Base-by-base conservation (phyloP, 1,140 invertebrate species). In the Drosophila busckii region DNA sequence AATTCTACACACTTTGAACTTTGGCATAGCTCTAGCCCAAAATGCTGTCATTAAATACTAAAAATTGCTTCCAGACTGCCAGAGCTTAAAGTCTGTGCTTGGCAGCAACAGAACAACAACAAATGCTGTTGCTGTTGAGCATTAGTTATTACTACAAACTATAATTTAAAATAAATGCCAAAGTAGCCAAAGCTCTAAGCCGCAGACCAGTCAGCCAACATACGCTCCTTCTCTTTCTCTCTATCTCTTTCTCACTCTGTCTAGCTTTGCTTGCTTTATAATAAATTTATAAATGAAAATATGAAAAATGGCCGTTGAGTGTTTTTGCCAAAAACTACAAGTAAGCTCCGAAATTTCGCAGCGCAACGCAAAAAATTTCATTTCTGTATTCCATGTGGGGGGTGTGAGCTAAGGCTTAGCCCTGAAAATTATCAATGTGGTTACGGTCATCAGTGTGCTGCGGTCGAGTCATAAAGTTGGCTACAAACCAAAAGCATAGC, bases 251-350 rank as follows among this genome's bases (percentile, higher is more conserved):
- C 42, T 32, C 3, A 2, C 3, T 10, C 31, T 32, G 10, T 19
- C 35, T 45, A 44, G 37, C 64, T 60, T 50, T 62, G 34, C 50
- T 76, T 56, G 71, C 73, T 71, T 78, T 78, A 78, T 78, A 78
- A 78, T 78, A 78, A 78, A 78, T 78, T 78, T 78, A 78, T 78
- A 78, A 78, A 78, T 78, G 68, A 80, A 78, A 78, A 78, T 78
- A 80, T 78, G 71, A 78, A 78, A 78, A 78, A 78, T 80, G 73
- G 71, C 80, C 73, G 73, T 73, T 71, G 71, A 73, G 71, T 80
- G 71, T 78, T 78, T 78, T 71, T 71, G 67, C 71, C 67, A 78
- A 78, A n/a, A n/a, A n/a, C n/a, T n/a, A n/a, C n/a, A n/a, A 78
- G 73, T 78, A 80, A 71, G 70, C 65, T n/a, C n/a, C n/a, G 60